Percentiles rank a stretch among this genome's conserved stretches.
These are phyloP conservation scores for Rhabditoides inermis DNA, from an alignment of 2,888 invertebrate genomes.

Conservation along the genomic window DNA sequence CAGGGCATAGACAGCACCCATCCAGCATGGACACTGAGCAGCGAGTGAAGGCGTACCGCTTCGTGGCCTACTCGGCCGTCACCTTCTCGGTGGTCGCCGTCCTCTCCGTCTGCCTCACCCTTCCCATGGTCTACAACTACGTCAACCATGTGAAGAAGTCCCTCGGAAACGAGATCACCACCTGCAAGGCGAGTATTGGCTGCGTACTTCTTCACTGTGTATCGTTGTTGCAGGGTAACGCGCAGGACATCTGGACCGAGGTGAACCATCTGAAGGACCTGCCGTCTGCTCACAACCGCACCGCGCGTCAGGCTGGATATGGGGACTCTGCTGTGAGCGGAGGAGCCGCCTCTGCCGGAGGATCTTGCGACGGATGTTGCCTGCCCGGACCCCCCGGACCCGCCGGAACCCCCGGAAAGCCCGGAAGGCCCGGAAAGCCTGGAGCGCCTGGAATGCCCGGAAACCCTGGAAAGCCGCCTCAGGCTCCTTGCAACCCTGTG, in stretches of 20 bases:
- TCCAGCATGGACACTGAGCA: no score
- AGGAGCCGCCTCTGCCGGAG: not conserved
- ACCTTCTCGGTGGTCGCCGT: no score
- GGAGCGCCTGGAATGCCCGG: constrained; percentile 42
- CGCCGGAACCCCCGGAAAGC: constrained; percentile 30
- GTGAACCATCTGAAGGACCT: constrained; percentile 14
- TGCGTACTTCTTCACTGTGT: no score
- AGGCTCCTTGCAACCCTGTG: constrained; percentile 26
- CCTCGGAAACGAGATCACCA: no score
- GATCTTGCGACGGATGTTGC: constrained; percentile 31
- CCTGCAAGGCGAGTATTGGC: no score
- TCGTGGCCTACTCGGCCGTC: no score
- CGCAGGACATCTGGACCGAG: constrained; percentile 15
- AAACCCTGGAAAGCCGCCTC: constrained; percentile 30
- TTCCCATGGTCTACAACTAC: no score
- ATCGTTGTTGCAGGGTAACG: constrained; percentile 14
- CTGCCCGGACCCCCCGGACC: constrained; percentile 37
- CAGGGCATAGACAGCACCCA: no score
- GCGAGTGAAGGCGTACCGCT: no score
- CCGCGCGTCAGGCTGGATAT: constrained; percentile 11
- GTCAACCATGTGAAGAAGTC: no score
- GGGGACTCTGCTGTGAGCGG: constrained; percentile 9
- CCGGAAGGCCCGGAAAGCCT: constrained; percentile 38
- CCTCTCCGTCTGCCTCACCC: no score
- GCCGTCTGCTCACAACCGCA: not conserved